Conservation (phyloP, 2,888 invertebrate genomes). For the Drosophila mettleri region DNA sequence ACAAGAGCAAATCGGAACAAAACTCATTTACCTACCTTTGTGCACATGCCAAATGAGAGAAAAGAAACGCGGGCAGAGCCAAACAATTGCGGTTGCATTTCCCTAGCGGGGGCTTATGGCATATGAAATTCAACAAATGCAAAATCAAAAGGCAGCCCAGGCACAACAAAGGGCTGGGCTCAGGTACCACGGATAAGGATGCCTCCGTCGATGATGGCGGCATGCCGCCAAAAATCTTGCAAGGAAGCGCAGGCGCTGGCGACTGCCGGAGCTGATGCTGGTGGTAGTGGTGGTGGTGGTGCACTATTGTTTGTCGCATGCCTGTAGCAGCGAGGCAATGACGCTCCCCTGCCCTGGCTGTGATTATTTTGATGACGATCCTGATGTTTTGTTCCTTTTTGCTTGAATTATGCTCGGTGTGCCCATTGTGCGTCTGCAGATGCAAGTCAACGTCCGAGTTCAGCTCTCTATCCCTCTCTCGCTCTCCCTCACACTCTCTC, state of each 20-base stretch:
- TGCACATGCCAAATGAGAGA: constrained; percentile 74
- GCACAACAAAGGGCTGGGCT: constrained; percentile 40
- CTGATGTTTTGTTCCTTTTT: constrained; percentile 57
- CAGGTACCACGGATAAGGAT: constrained; percentile 51
- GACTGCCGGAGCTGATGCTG: constrained; percentile 25
- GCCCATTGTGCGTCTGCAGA: constrained; percentile 78
- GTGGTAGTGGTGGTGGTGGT: constrained; percentile 31
- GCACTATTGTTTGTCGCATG: constrained; percentile 67
- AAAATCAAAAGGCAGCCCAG: constrained; percentile 62
- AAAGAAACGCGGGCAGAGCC: constrained; percentile 41
- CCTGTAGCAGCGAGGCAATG: constrained; percentile 13
- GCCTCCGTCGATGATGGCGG: constrained; percentile 21
- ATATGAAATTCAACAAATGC: constrained; percentile 45
- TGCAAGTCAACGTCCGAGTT: constrained; percentile 83
- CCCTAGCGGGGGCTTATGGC: constrained; percentile 26
- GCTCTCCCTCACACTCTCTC: not conserved
- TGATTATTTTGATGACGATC: constrained; percentile 64
- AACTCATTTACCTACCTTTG: constrained; percentile 64
- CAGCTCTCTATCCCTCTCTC: not conserved
- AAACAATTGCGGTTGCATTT: constrained; percentile 81
- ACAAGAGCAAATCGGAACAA: constrained; percentile 22
- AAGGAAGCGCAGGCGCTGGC: constrained; percentile 52
- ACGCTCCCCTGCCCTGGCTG: constrained; percentile 41
- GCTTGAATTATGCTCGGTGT: constrained; percentile 52
- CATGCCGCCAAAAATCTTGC: constrained; percentile 65